A percentile compares a stretch with the other conserved stretches of the same genome.
Evolutionary conservation across 1,140 invertebrate species (phyloP).

Genomic region (Myzus persicae): DNA sequence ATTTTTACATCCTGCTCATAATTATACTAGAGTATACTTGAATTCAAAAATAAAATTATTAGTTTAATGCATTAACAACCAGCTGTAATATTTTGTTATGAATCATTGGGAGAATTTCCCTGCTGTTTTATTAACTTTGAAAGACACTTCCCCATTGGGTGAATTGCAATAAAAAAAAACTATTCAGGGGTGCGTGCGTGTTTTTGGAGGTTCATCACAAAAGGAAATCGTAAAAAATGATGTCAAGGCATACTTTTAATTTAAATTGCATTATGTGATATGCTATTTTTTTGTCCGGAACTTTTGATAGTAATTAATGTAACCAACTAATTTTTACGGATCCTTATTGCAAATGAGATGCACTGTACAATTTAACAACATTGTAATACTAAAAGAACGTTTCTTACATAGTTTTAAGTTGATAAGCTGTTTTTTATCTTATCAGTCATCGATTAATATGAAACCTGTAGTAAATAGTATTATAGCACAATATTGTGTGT

Average conservation of each 20-base stretch:
- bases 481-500: no score
- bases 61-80: background rate
- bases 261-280: background rate
- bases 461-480: no score
- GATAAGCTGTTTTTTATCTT: no score
- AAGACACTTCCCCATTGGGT: background rate
- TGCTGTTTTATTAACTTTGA: background rate
- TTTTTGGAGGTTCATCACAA: background rate
- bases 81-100: background rate
- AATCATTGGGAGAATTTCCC: background rate
- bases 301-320: background rate
- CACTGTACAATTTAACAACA: background rate
- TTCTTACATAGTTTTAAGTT: background rate
- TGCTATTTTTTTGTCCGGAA: background rate
- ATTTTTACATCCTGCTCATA: background rate
- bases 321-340: background rate
- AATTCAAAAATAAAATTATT: background rate
- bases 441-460: no score
- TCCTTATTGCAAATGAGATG: background rate
- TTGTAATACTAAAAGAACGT: background rate
- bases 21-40: background rate
- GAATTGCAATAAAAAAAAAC: slow-evolving; percentile 16
- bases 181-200: background rate
- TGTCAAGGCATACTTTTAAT: background rate
- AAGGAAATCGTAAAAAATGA: background rate